Evolutionary conservation across 2,113 vertebrate genomes (phyloP).

Genomic region (Oryzias curvinotus): DNA sequence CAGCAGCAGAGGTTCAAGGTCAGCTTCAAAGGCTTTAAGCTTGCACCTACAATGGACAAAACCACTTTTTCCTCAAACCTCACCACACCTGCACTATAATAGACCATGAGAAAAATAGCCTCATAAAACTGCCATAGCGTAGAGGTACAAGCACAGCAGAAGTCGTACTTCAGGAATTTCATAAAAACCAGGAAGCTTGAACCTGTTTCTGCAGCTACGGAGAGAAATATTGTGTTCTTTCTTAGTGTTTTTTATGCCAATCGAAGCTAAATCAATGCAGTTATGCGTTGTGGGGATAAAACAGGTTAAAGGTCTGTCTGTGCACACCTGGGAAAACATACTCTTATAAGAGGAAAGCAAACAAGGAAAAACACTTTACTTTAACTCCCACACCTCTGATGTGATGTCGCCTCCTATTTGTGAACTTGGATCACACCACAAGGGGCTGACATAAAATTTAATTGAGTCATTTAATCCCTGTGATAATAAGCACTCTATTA

Average conservation of each 20-base stretch:
- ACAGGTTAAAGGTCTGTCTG: slow-evolving; percentile 24
- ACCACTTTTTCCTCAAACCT: background rate
- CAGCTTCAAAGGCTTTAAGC: slow-evolving; percentile 55
- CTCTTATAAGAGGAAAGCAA: slow-evolving; percentile 29
- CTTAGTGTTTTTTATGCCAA: slow-evolving; percentile 9
- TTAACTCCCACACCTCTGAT: slow-evolving; percentile 6
- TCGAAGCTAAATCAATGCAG: slow-evolving; percentile 37
- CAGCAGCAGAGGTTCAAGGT: slow-evolving; percentile 43
- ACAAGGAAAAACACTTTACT: slow-evolving; percentile 5
- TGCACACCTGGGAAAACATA: slow-evolving; percentile 30
- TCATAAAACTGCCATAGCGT: slow-evolving; percentile 61
- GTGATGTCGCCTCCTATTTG: slow-evolving; percentile 19
- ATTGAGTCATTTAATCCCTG: slow-evolving; percentile 63
- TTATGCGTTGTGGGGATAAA: slow-evolving; percentile 22
- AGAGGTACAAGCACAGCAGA: slow-evolving; percentile 26
- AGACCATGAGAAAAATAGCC: slow-evolving; percentile 47
- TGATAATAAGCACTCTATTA: slow-evolving; percentile 59
- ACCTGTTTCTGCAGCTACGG: background rate
- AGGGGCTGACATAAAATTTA: slow-evolving; percentile 41
- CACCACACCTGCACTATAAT: slow-evolving; percentile 10
- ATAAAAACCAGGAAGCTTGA: slow-evolving; percentile 4
- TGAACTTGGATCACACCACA: slow-evolving; percentile 54
- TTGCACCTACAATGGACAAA: slow-evolving; percentile 39
- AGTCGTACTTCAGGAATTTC: slow-evolving; percentile 23
- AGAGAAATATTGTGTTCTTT: slow-evolving; percentile 9